Conservation (phyloP, 2,797 vertebrate species). For the Caiman crocodilus region DNA sequence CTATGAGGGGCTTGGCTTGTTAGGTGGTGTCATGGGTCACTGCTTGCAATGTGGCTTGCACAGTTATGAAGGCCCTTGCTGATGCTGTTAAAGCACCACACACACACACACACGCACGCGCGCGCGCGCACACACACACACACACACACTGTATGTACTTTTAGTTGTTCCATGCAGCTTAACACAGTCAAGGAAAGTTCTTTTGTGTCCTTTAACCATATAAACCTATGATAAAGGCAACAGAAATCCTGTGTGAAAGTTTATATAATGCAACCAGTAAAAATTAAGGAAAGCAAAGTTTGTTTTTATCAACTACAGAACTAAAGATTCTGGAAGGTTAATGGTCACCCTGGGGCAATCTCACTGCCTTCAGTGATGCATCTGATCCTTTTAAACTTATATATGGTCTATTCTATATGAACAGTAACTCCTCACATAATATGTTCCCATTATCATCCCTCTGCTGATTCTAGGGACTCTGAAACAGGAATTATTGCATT, state of each 20-base stretch:
- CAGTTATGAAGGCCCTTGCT: not conserved
- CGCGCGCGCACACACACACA: no score
- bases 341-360: not conserved
- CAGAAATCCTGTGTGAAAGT: not conserved
- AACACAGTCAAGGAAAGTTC: not conserved
- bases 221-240: not conserved
- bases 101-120: not conserved
- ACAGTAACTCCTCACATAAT: not conserved
- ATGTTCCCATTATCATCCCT: not conserved
- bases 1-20: no score
- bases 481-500: not conserved
- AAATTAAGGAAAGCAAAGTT: not conserved
- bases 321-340: not conserved
- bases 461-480: not conserved
- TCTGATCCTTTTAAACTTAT: not conserved
- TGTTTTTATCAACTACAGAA: not conserved
- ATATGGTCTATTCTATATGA: not conserved
- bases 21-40: no score
- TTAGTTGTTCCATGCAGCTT: not conserved
- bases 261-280: not conserved
- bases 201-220: not conserved
- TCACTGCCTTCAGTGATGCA: not conserved
- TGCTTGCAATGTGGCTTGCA: no score
- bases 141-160: not conserved
- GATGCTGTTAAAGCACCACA: constrained; percentile 2